These are phyloP conservation scores for Cremastinae sp. DNA, from an alignment of 2,888 invertebrate genomes.

Conservation along the genomic window DNA sequence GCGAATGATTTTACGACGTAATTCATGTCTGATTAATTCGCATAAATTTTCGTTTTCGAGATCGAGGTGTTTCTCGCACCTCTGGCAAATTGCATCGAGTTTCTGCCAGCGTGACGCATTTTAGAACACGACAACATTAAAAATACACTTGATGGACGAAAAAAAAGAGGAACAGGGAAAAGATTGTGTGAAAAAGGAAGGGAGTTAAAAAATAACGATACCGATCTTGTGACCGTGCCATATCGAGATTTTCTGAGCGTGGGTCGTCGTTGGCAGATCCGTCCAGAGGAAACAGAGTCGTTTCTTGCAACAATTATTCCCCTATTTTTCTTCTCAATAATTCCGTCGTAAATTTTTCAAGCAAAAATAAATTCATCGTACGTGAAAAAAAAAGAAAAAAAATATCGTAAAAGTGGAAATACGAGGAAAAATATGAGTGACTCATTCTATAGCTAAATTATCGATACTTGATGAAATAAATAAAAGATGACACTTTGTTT, in stretches of 20 bases:
- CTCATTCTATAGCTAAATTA: constrained; percentile 17
- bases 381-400: not conserved
- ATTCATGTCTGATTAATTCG: constrained; percentile 22
- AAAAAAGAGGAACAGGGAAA: not conserved
- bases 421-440: constrained; percentile 4
- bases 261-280: constrained; percentile 39
- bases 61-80: constrained; percentile 37
- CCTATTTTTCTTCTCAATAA: too few species aligned
- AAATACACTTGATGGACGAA: constrained; percentile 35
- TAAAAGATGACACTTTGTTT: constrained; percentile 39
- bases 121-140: constrained; percentile 31
- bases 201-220: constrained; percentile 42
- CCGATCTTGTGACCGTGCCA: constrained; percentile 52
- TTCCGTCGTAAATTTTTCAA: too few species aligned
- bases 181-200: constrained; percentile 23
- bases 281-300: not conserved
- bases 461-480: constrained; percentile 22
- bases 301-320: too few species aligned
- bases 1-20: constrained; percentile 7
- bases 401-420: not conserved
- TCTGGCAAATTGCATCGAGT: constrained; percentile 52
- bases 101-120: constrained; percentile 38
- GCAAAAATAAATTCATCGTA: too few species aligned
- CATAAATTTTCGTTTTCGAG: constrained; percentile 20
- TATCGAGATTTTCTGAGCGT: constrained; percentile 52